Evolutionary conservation across 2,113 vertebrate species (phyloP), one percentile per base, ranked within the genome.

Genomic region (Syngnathus floridae): DNA sequence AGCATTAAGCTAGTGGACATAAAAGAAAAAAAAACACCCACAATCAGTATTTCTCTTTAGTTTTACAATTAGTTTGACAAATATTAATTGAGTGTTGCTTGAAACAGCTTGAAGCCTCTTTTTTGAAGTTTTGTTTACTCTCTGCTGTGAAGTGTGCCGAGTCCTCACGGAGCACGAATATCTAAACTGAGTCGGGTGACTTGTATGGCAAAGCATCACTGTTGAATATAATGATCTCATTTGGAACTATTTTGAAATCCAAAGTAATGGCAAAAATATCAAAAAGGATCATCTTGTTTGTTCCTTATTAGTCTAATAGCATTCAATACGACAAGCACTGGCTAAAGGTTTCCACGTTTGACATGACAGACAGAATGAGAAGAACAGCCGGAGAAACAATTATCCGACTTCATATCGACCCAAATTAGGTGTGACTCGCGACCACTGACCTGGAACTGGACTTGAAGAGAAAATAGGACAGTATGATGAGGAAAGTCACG

Each of bases 371-470:
- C 7, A 62, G 51, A 72, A 57, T 19, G 7, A 0, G 5, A 19
- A 26, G 72, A 68, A 70, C 60, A 16, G 59, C 59, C 40, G 36
- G 65, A 72, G 52, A 75, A 71, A 77, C 66, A 62, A 80, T 78
- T 65, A 79, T 66, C n/a, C 4, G 21, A 67, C 79, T n/a, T 64
- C 26, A 75, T 77, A 76, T 76, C 76, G 77, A 72, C 69, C 64
- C 59, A 54, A 77, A 84, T 84, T 81, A 73, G 75, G 68, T 80
- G 61, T 49, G 77, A 80, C 72, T 82, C 62, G 73, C 56, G 77
- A 67, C 67, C 78, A 76, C 76, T 88, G 85, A 88, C 85, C 87
- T 79, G 83, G 76, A 88, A 87, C 76, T 75, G 76, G 73, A 77
- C 59, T 52, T 61, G 22, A 35, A 59, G 35, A 71, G 66, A 77